Conservation (phyloP, 2,888 invertebrate species). For the Phlogophora meticulosa region DNA sequence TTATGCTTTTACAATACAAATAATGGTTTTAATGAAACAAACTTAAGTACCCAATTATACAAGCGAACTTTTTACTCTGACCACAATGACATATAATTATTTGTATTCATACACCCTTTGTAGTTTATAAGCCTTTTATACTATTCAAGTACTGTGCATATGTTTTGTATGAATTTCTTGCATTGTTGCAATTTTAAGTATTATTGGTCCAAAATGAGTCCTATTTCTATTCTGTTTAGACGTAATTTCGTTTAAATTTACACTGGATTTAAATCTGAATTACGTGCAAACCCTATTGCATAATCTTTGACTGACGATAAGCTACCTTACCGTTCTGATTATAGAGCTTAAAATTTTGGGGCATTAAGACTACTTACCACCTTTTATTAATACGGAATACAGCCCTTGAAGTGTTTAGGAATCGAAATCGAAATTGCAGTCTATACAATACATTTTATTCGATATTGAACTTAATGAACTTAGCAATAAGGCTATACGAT, state of each 20-base stretch:
- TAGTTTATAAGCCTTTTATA: conserved; percentile 73
- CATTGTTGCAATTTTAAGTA: conserved; percentile 43
- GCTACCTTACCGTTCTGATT: accelerated
- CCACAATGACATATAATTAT: conserved; percentile 81
- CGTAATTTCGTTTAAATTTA: neutral
- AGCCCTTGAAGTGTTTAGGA: conserved; percentile 38
- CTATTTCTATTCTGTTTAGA: accelerated
- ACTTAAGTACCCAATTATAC: conserved; percentile 71
- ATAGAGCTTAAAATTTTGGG: conserved; percentile 2
- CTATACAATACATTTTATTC: neutral
- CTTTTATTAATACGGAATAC: neutral
- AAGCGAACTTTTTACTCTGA: conserved; percentile 62
- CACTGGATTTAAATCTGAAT: neutral
- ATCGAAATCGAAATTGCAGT: conserved; percentile 17
- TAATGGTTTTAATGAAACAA: conserved; percentile 67
- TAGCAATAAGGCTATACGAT: conserved; percentile 14
- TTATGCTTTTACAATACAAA: conserved; percentile 57
- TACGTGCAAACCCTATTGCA: conserved; percentile 3
- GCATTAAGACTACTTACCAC: neutral
- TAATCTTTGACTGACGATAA: conserved; percentile 1
- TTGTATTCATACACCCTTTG: conserved; percentile 60
- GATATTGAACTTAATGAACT: neutral
- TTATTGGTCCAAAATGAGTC: neutral
- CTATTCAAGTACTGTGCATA: conserved; percentile 79
- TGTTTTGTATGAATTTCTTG: conserved; percentile 73